These are phyloP conservation scores for Cephalopachus bancanus DNA, from an alignment of 2,797 vertebrate genomes.

Conservation along the genomic window DNA sequence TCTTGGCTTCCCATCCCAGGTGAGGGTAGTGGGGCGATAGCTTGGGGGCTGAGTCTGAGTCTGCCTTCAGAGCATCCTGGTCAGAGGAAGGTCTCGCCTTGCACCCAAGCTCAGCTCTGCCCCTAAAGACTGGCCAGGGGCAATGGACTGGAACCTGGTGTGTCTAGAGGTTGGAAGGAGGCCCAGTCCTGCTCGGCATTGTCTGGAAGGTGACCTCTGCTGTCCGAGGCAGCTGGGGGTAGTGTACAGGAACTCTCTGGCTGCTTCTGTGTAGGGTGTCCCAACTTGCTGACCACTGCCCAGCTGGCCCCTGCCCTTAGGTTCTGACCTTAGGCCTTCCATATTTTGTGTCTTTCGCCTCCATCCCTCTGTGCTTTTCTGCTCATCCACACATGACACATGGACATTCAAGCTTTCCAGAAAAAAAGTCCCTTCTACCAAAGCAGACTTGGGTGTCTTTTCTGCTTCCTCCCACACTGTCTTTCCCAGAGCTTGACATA, in stretches of 20 bases:
- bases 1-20: background rate
- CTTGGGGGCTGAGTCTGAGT: background rate
- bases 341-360: background rate
- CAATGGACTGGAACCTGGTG: background rate
- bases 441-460: background rate
- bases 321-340: background rate
- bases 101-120: background rate
- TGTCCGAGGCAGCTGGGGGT: too few species aligned
- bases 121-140: background rate
- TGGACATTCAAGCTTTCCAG: background rate
- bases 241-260: slow-evolving; percentile 19
- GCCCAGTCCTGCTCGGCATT: background rate
- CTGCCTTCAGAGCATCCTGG: background rate
- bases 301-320: background rate
- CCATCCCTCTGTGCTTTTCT: background rate
- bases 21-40: background rate
- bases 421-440: background rate
- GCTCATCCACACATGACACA: background rate
- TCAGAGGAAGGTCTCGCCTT: background rate
- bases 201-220: background rate
- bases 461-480: background rate
- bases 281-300: slow-evolving; percentile 41
- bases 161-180: background rate
- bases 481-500: background rate
- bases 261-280: slow-evolving; percentile 40